phyloP scores from a whole-genome alignment of 1,140 invertebrate species.

The Solenopsis fugax region DNA sequence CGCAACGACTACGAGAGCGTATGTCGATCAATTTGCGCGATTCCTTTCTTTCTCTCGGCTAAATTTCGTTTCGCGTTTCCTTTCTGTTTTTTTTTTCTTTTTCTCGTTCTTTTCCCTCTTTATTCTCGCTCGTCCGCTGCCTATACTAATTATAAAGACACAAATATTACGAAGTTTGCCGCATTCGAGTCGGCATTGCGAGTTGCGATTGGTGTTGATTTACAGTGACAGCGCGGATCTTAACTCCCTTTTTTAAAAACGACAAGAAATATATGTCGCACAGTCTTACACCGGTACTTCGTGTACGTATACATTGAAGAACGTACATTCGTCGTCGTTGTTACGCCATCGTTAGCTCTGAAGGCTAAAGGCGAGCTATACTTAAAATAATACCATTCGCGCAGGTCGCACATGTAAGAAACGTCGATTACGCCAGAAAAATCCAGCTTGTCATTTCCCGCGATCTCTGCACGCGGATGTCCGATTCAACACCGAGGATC shows the following conservation, averaged over 20 bases:
- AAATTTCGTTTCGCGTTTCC: conserved; percentile 35
- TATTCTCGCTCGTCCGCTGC: conserved; percentile 3
- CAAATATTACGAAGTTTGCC: conserved; percentile 45
- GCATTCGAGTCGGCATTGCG: conserved; percentile 38
- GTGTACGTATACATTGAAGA: conserved; percentile 36
- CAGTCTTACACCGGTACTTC: conserved; percentile 44
- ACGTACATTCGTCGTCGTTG: conserved; percentile 20
- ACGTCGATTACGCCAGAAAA: background rate
- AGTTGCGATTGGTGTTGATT: conserved; percentile 63
- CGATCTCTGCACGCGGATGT: background rate
- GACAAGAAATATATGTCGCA: conserved; percentile 31
- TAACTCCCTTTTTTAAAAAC: background rate
- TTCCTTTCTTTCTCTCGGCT: background rate
- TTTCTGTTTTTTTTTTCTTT: background rate
- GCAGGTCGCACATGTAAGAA: background rate
- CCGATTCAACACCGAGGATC: background rate
- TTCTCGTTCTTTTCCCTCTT: background rate
- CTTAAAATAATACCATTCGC: conserved; percentile 34
- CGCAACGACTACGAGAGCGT: conserved; percentile 33
- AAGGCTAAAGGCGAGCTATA: background rate
- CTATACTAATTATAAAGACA: conserved; percentile 31
- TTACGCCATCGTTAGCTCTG: background rate
- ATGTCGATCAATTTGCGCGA: conserved; percentile 25
- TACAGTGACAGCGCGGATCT: conserved; percentile 54
- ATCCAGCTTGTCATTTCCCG: background rate